Percentiles rank a stretch among this genome's conserved stretches.
These are phyloP conservation scores for Onthophagus taurus DNA, from an alignment of 1,140 invertebrate species.

Conservation along the genomic window DNA sequence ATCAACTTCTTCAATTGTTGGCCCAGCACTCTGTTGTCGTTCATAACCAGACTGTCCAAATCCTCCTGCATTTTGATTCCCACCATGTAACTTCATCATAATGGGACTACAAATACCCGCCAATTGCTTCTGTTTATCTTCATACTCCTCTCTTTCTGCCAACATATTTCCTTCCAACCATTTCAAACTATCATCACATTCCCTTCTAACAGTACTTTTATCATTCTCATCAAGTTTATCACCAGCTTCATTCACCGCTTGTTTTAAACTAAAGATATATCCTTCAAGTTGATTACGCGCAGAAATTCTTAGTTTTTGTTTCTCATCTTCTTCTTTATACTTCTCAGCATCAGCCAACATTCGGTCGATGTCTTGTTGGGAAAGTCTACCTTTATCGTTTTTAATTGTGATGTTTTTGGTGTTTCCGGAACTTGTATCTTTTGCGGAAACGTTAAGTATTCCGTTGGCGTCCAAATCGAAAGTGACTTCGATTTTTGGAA, in stretches of 20 bases:
- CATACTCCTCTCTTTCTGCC: slow-evolving; percentile 33
- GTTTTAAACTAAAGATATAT: slow-evolving; percentile 55
- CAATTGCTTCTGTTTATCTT: slow-evolving; percentile 33
- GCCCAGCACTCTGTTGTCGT: neutral
- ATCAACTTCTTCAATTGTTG: slow-evolving; percentile 7
- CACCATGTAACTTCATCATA: slow-evolving; percentile 40
- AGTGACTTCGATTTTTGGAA: slow-evolving; percentile 59
- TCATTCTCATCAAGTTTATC: neutral
- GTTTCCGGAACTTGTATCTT: slow-evolving; percentile 43
- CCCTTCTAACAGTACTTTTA: slow-evolving; percentile 26
- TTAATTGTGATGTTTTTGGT: slow-evolving; percentile 66
- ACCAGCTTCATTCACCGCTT: neutral
- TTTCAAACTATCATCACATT: slow-evolving; percentile 35
- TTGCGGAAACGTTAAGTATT: slow-evolving; percentile 54
- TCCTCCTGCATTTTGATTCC: neutral
- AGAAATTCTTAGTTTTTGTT: slow-evolving; percentile 52
- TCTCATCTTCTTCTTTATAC: slow-evolving; percentile 61
- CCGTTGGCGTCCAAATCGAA: slow-evolving; percentile 63
- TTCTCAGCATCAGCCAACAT: slow-evolving; percentile 61
- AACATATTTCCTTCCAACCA: slow-evolving; percentile 45
- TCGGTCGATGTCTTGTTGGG: slow-evolving; percentile 40
- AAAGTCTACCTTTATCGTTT: slow-evolving; percentile 4
- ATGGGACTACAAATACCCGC: slow-evolving; percentile 38
- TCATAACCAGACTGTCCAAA: neutral
- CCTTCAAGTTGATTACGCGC: slow-evolving; percentile 54